These are phyloP conservation scores for Alcis repandata DNA, from an alignment of 2,888 invertebrate genomes.

Conservation along the genomic window DNA sequence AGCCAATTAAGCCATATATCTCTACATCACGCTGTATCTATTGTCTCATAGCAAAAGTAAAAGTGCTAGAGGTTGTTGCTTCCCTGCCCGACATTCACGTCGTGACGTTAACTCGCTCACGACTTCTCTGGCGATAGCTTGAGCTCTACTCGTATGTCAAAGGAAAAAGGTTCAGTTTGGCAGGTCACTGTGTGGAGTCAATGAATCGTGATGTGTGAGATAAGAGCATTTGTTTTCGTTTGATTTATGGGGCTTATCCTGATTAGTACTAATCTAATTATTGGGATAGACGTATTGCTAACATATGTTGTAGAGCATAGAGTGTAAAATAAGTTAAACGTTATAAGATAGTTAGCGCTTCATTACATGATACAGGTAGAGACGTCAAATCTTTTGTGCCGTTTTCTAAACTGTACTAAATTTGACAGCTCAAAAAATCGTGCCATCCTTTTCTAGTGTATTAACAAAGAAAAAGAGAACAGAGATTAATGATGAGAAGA, in stretches of 20 bases:
- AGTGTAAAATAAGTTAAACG: too few species aligned
- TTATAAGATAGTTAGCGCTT: too few species aligned
- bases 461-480: too few species aligned
- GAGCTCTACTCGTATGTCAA: conserved; percentile 29
- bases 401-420: too few species aligned
- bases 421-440: too few species aligned
- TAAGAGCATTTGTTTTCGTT: conserved; percentile 20
- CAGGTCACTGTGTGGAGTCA: conserved; percentile 32
- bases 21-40: conserved; percentile 22
- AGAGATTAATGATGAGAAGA: too few species aligned
- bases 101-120: conserved; percentile 54
- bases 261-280: background rate
- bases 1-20: conserved; percentile 26
- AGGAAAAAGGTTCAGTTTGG: conserved; percentile 31
- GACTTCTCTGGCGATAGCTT: conserved; percentile 27
- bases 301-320: too few species aligned
- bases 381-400: too few species aligned
- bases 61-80: conserved; percentile 66
- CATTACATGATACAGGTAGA: too few species aligned
- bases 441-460: too few species aligned
- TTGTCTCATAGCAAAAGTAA: conserved; percentile 63
- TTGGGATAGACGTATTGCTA: background rate
- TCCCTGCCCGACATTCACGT: conserved; percentile 63
- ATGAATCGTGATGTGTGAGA: conserved; percentile 37
- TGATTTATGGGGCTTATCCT: background rate